These are phyloP conservation scores for Cancer borealis DNA, from an alignment of 2,888 invertebrate genomes.

Conservation along the genomic window DNA sequence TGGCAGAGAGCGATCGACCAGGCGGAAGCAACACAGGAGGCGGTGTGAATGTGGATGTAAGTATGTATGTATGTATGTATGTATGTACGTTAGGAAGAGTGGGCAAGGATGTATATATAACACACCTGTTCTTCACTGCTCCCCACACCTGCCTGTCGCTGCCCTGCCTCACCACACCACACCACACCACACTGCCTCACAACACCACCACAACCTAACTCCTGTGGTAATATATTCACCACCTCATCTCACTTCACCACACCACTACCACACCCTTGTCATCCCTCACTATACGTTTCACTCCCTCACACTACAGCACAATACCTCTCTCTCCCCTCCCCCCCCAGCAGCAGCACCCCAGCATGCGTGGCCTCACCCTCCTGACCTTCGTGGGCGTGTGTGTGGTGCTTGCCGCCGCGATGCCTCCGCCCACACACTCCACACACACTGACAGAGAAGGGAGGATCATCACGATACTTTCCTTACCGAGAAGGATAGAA, in stretches of 20 bases:
- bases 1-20: too few relatives aligned
- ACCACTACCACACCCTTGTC: too few relatives aligned
- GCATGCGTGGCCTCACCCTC: background rate
- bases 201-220: background rate
- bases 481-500: background rate
- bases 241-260: background rate
- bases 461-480: background rate
- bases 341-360: background rate
- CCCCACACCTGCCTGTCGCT: background rate
- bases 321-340: too few relatives aligned
- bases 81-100: background rate
- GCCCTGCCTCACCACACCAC: background rate
- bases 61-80: too few relatives aligned
- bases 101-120: conserved; percentile 3
- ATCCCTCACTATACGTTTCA: too few relatives aligned
- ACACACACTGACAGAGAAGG: background rate
- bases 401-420: background rate
- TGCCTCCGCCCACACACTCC: background rate
- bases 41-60: too few relatives aligned
- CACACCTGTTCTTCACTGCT: background rate
- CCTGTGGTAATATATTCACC: background rate
- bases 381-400: background rate
- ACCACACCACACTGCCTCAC: background rate
- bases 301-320: too few relatives aligned
- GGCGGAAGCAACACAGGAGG: too few relatives aligned